Evolutionary conservation across 2,888 invertebrate genomes (phyloP), one percentile per base, ranked within the genome.

Genomic region (Aphidius colemani): DNA sequence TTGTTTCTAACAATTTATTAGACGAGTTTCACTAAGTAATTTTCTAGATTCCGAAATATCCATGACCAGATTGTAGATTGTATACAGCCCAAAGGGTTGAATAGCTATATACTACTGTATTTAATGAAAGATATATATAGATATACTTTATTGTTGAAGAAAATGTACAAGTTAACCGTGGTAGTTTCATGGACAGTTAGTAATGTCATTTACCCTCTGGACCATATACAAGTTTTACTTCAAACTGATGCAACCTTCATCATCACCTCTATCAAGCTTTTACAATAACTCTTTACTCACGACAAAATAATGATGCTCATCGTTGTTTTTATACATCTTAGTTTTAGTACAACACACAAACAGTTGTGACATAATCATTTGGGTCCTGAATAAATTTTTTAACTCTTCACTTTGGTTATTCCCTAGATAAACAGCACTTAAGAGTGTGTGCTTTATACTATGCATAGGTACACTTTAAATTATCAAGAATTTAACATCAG

Each of bases 1-100:
- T 61, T 61, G 61, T 65, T 61, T 65, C 46, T 53, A 61, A 61
- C 65, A 65, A 65, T 48, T 65, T 61, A 65, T 65, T 65, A 65
- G 57, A 11, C 51, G 60, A 65, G 65, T 65, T 65, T 58, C 58
- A 41, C 65, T 41, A 11, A 58, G 57, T 65, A 65, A 65, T 65
- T 61, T 51, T 43, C 60, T 46, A 53, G 48, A 61, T 40, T 39
- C 57, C 56, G 49, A 46, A 49, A 55, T 61, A 56, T 51, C 48
- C 45, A 45, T 8, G 44, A 53, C 59, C 45, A 53, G 46, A 53
- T 39, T 60, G 51, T 43, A 46, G 48, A 57, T 58, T 13, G 56
- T 40, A 49, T 18, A 50, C 59, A 56, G 58, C 59, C 55, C 56
- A 40, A 41, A 40, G 11, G 39, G 56, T 46, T 58, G 50, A 50